Conservation (phyloP, 2,113 vertebrate genomes). For the Puffinus mauretanicus region DNA sequence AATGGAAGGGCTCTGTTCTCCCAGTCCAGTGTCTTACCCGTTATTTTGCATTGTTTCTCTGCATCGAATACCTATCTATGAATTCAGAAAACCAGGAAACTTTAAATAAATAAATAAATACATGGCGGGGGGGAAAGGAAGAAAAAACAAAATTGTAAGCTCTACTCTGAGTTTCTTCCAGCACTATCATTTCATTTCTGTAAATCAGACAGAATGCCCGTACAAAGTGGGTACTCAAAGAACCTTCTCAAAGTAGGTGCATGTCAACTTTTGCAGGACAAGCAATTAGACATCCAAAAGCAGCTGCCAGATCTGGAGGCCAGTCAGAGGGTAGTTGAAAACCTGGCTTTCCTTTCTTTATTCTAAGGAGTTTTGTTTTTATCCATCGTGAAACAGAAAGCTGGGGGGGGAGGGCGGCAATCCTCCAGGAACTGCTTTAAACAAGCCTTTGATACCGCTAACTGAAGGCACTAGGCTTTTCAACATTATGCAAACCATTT, state of each 20-base stretch:
- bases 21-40: background rate
- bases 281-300: conserved; percentile 55
- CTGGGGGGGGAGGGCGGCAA: background rate
- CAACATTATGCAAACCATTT: conserved; percentile 70
- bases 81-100: background rate
- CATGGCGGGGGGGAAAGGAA: no score
- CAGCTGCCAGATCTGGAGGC: conserved; percentile 54
- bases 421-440: conserved; percentile 72
- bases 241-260: conserved; percentile 29
- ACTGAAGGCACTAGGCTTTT: conserved; percentile 69
- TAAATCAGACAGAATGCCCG: background rate
- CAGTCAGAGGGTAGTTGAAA: conserved; percentile 51
- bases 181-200: background rate
- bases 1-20: background rate
- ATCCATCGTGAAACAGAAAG: conserved; percentile 61
- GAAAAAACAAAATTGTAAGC: background rate
- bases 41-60: background rate
- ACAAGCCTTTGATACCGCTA: conserved; percentile 69
- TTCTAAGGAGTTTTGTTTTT: conserved; percentile 66
- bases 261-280: conserved; percentile 51
- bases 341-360: conserved; percentile 49
- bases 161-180: background rate
- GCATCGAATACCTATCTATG: background rate
- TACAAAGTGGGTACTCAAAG: conserved; percentile 11
- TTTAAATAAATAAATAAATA: background rate